Percentiles rank a stretch among this genome's conserved stretches.
Evolutionary conservation across 2,888 invertebrate species (phyloP).

Genomic region (Cartodere bifasciata): DNA sequence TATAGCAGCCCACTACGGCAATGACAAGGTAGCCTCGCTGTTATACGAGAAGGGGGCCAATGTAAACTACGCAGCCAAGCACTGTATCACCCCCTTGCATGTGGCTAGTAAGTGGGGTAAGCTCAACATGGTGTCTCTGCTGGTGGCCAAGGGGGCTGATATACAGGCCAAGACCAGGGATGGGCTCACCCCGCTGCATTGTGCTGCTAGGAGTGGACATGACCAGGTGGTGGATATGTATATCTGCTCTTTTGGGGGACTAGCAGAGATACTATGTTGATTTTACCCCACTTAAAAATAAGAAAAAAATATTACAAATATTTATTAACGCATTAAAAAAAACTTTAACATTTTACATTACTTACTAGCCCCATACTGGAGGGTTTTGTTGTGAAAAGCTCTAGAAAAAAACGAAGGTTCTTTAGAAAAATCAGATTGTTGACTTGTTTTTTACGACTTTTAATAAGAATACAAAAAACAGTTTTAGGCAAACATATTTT

Average conservation of each 20-base stretch:
- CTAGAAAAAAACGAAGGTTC: constrained; percentile 95
- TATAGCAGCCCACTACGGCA: constrained; percentile 97
- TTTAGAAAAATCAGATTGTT: constrained; percentile 95
- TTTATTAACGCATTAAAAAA: too few species aligned
- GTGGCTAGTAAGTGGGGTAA: constrained; percentile 99
- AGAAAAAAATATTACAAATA: too few species aligned
- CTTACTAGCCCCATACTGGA: constrained; percentile 95
- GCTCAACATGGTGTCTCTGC: constrained; percentile 77
- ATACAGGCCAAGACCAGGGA: constrained; percentile 91
- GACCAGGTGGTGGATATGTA: constrained; percentile 85
- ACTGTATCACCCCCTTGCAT: constrained; percentile 95
- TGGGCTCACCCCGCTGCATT: constrained; percentile 91
- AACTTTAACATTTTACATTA: too few species aligned
- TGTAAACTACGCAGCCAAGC: constrained; percentile 92
- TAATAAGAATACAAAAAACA: too few species aligned
- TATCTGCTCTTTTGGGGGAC: constrained; percentile 81
- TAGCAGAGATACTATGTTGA: constrained; percentile 80
- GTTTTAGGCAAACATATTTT: too few species aligned
- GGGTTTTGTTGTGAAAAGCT: constrained; percentile 97
- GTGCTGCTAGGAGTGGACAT: constrained; percentile 93
- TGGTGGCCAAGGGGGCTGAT: constrained; percentile 79
- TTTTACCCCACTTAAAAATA: constrained; percentile 98
- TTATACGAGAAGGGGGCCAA: constrained; percentile 86
- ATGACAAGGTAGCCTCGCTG: constrained; percentile 83
- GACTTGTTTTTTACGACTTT: constrained; percentile 96